Evolutionary conservation across 2,888 invertebrate genomes (phyloP).

Genomic region (Drosophila ezoana): DNA sequence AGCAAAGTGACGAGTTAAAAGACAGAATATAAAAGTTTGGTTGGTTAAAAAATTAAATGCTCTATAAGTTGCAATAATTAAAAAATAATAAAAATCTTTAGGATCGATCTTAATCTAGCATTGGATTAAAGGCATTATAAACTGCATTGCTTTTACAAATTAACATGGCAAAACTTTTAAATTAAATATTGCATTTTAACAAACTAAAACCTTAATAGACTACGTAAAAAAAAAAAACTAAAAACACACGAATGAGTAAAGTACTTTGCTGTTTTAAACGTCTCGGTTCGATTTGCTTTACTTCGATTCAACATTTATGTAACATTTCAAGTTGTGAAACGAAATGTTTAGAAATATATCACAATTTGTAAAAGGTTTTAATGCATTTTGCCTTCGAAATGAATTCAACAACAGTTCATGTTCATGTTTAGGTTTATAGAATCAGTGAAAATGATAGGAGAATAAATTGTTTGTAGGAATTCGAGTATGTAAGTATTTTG

Average conservation of each 20-base stretch:
- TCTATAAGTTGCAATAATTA: constrained; percentile 9
- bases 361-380: constrained; percentile 82
- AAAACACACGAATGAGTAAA: constrained; percentile 55
- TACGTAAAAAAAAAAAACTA: constrained; percentile 40
- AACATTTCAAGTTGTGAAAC: constrained; percentile 71
- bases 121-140: constrained; percentile 51
- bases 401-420: constrained; percentile 40
- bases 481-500: constrained; percentile 16
- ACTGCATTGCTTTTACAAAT: constrained; percentile 70
- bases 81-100: constrained; percentile 16
- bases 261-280: constrained; percentile 64
- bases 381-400: constrained; percentile 68
- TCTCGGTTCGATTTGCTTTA: constrained; percentile 54
- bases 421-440: constrained; percentile 14
- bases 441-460: constrained; percentile 20
- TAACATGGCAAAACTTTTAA: constrained; percentile 72
- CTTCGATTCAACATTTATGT: constrained; percentile 54
- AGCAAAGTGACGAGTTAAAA: constrained; percentile 26
- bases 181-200: constrained; percentile 72
- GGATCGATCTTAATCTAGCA: constrained; percentile 39
- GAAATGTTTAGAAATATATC: constrained; percentile 83
- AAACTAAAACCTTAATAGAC: constrained; percentile 62
- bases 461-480: constrained; percentile 7
- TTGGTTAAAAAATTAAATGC: constrained; percentile 21
- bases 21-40: constrained; percentile 13